phyloP scores from a whole-genome alignment of 2,888 invertebrate genomes.

The Ptycholaimellus sp. region DNA sequence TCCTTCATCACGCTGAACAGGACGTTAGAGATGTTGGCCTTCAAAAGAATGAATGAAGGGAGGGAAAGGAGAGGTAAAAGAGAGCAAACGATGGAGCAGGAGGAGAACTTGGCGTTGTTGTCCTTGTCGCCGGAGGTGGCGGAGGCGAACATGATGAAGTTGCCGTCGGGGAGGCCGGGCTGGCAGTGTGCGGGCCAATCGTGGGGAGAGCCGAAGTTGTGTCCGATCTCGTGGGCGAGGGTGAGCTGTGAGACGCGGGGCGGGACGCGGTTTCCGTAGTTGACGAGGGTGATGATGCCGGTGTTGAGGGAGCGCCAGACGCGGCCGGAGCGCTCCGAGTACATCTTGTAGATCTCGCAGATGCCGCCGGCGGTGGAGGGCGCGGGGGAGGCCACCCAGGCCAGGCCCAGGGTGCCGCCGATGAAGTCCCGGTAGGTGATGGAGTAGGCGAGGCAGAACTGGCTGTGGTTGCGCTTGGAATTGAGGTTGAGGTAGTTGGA shows the following conservation, averaged over 20 bases:
- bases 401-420: constrained; percentile 66
- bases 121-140: constrained; percentile 91
- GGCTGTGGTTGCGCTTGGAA: constrained; percentile 82
- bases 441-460: constrained; percentile 96
- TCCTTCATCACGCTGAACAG: constrained; percentile 14
- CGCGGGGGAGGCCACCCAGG: constrained; percentile 94
- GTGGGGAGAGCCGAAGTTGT: constrained; percentile 97
- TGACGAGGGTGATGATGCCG: constrained; percentile 92
- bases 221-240: constrained; percentile 92
- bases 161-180: constrained; percentile 69
- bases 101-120: constrained; percentile 88
- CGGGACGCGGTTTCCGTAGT: constrained; percentile 86
- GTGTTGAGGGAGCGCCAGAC: constrained; percentile 86
- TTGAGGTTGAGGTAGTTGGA: constrained; percentile 94
- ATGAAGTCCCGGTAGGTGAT: constrained; percentile 90
- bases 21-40: constrained; percentile 19
- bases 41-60: too few species aligned
- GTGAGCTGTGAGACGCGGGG: constrained; percentile 91
- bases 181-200: constrained; percentile 65
- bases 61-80: too few species aligned
- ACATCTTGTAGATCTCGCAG: constrained; percentile 82
- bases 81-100: constrained; percentile 75
- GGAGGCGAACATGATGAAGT: constrained; percentile 98
- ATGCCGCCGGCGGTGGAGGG: constrained; percentile 80
- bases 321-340: constrained; percentile 68